A percentile compares a stretch with the other conserved stretches of the same genome.
Conservation (phyloP, 37 sponge, comb jelly and placozoan species). For the Agelas oroides region DNA sequence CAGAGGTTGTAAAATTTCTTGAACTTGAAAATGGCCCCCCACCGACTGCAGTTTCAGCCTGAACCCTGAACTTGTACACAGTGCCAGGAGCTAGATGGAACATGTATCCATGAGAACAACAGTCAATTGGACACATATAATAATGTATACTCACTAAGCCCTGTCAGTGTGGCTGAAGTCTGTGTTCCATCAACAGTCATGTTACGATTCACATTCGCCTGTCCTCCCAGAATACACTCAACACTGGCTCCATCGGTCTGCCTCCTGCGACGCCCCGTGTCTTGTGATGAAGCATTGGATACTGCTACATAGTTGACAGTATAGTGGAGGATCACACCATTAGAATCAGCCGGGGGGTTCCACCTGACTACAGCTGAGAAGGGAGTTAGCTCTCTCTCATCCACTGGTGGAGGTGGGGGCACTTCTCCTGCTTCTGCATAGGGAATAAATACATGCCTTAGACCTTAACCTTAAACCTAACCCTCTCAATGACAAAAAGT, state of each 20-base stretch:
- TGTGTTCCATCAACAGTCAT: conserved; percentile 16
- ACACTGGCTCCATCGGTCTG: neutral
- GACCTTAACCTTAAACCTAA: too few relatives aligned
- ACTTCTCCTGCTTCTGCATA: neutral
- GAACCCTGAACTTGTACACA: conserved; percentile 37
- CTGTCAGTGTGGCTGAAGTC: conserved; percentile 11
- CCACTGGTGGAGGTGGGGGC: conserved; percentile 1
- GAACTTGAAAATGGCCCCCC: conserved; percentile 25
- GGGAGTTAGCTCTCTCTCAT: neutral
- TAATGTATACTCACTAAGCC: conserved; percentile 51
- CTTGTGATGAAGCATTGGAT: neutral
- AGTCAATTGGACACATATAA: too few relatives aligned
- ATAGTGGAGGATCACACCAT: conserved; percentile 39
- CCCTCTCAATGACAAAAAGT: too few relatives aligned
- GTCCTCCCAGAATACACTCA: conserved; percentile 28
- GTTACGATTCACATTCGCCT: neutral
- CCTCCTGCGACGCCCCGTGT: neutral
- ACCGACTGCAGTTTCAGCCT: conserved; percentile 26
- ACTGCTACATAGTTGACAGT: conserved; percentile 25
- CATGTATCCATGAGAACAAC: too few relatives aligned
- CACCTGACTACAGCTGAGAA: conserved; percentile 7
- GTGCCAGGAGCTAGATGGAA: conserved; percentile 25
- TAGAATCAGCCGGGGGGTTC: conserved; percentile 13
- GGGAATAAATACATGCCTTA: too few relatives aligned
- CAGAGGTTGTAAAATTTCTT: conserved; percentile 16